phyloP scores from a whole-genome alignment of 2,113 vertebrate genomes.

The Megaptera novaeangliae region DNA sequence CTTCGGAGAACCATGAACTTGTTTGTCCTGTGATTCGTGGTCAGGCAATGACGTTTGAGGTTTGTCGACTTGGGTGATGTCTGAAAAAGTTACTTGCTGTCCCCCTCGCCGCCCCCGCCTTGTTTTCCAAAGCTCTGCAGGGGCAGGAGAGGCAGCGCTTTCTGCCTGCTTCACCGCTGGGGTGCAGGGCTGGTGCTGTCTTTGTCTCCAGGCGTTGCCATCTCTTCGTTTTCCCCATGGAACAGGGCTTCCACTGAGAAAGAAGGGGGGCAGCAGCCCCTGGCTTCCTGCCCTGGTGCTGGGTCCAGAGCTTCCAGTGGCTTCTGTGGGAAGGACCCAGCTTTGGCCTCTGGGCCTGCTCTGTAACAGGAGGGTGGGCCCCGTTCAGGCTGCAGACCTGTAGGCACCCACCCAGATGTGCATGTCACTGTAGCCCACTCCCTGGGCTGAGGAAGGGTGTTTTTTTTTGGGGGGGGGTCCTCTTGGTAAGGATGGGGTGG shows the following conservation, averaged over 20 bases:
- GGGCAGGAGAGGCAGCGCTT: fast-evolving
- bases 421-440: fast-evolving
- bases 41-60: conserved; percentile 27
- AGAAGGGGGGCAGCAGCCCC: too few relatives aligned
- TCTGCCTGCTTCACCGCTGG: neutral
- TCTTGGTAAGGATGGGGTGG: neutral
- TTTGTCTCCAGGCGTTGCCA: neutral
- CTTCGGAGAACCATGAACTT: neutral
- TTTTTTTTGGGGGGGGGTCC: neutral
- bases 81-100: neutral
- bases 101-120: neutral
- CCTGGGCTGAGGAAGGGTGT: neutral
- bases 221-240: fast-evolving
- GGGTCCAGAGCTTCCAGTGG: neutral
- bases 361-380: neutral
- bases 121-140: neutral
- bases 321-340: neutral
- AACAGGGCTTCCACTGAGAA: neutral
- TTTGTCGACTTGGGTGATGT: conserved; percentile 10
- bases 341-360: neutral
- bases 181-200: fast-evolving
- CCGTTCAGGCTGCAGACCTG: neutral
- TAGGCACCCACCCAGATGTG: fast-evolving
- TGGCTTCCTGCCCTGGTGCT: neutral
- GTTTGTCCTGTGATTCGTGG: neutral